A percentile compares a stretch with the other conserved stretches of the same genome.
Evolutionary conservation across 2,888 invertebrate species (phyloP).

Genomic region (Thymelicus acteon): DNA sequence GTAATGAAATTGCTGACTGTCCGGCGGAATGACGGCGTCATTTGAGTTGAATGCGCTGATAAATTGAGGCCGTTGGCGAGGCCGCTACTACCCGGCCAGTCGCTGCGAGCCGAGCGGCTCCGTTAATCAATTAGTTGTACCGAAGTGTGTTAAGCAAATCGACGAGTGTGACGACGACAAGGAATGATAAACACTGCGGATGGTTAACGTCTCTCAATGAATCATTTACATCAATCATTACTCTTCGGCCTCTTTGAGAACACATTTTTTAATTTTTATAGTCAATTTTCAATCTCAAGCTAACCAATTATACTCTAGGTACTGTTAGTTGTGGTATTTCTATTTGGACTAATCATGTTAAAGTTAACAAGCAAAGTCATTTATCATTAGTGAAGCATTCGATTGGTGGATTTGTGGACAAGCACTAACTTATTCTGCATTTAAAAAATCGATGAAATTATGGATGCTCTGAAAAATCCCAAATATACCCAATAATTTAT

Average conservation of each 20-base stretch:
- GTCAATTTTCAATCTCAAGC: neutral
- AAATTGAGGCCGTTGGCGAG: slow-evolving; percentile 41
- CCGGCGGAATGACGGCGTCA: slow-evolving; percentile 42
- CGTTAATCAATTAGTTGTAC: slow-evolving; percentile 35
- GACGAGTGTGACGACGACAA: slow-evolving; percentile 26
- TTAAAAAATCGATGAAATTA: too few species aligned
- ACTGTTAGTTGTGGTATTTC: too few species aligned
- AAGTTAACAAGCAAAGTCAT: too few species aligned
- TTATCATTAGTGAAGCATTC: too few species aligned
- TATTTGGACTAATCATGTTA: too few species aligned
- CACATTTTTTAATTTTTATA: neutral
- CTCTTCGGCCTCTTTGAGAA: neutral
- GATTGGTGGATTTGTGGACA: too few species aligned
- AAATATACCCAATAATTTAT: neutral
- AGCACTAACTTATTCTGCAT: too few species aligned
- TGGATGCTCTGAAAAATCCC: too few species aligned
- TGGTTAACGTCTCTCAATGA: slow-evolving; percentile 11
- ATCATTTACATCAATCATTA: neutral
- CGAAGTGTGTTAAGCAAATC: slow-evolving; percentile 36
- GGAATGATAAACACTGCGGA: slow-evolving; percentile 20
- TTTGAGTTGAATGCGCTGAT: slow-evolving; percentile 38
- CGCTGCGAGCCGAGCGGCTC: slow-evolving; percentile 5
- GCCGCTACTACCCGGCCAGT: neutral
- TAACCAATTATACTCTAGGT: too few species aligned
- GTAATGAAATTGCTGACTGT: slow-evolving; percentile 53